Evolutionary conservation across 2,797 vertebrate species (phyloP), one percentile per base, ranked within the genome.

Genomic region (Staurois parvus): DNA sequence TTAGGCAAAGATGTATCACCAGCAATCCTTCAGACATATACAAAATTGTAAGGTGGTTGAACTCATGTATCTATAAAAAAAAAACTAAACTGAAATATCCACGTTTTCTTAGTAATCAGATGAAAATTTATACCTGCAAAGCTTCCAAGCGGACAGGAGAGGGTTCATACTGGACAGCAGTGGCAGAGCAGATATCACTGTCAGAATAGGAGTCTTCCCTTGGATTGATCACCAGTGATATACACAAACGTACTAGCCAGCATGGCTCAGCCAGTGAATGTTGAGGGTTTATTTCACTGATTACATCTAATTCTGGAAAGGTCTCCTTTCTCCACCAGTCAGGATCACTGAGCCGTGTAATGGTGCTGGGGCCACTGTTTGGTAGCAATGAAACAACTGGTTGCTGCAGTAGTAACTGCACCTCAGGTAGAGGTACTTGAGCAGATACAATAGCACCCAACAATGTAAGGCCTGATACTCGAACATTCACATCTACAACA

Each of bases 391-490:
- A 92, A 68, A 91, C 91, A 79, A 91, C 93, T 0, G 97, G 97
- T 90, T 98, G 97, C 24, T 93, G 96, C 73, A 99, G 91, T 26
- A 99, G 97, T 9, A 98, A 92, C 91, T 94, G 95, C 59, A 99
- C 96, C 88, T 99, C 98, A 0, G 98, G 95, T 11, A 98, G 92
- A 59, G 98, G 97, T 0, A 97, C 96, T 62, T 99, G 97, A 45
- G 95, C 94, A 0, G 96, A 98, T 19, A 99, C 92, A 4, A 99
- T 85, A 1, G 97, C 96, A 4, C 98, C 97, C 3, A 98, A 91
- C 28, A 99, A 92, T 0, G 97, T 99, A 79, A 99, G 94, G 40
- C 96, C 97, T 0, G 97, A 97, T 75, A 99, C 98, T 0, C 97
- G 96, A 17, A 99, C 98, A 0, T 97, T 99, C n/a, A 98, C 98